Evolutionary conservation across 2,888 invertebrate species (phyloP).

Genomic region (Adelognathus sp.): DNA sequence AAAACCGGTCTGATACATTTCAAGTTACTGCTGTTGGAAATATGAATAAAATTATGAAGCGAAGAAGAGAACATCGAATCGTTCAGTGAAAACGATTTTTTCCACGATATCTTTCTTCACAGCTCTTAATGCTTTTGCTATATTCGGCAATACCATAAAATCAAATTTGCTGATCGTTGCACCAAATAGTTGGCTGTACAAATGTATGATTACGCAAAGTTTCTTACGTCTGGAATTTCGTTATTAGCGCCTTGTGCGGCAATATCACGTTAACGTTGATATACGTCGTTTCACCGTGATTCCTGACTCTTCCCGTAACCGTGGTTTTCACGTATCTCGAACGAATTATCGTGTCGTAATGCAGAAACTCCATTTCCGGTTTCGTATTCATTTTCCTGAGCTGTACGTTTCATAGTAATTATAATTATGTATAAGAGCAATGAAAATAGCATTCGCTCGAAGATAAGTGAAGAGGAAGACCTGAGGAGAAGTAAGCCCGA

Average conservation of each 20-base stretch:
- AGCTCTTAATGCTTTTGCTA: no score
- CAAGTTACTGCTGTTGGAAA: no score
- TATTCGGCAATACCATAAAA: no score
- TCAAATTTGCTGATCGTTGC: no score
- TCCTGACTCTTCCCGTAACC: slow-evolving; percentile 13
- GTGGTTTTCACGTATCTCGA: slow-evolving; percentile 43
- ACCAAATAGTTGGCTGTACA: no score
- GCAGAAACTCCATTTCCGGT: slow-evolving; percentile 30
- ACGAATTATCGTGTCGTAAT: slow-evolving; percentile 31
- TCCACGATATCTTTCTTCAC: no score
- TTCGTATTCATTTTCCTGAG: neutral
- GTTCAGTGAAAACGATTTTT: neutral
- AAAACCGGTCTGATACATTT: no score
- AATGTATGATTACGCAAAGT: neutral
- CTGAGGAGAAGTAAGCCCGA: no score
- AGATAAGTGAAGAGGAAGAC: no score
- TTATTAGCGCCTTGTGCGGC: slow-evolving; percentile 28
- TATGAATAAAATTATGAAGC: no score
- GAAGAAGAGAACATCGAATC: neutral
- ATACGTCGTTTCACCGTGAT: neutral
- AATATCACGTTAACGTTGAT: slow-evolving; percentile 39
- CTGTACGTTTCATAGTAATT: neutral
- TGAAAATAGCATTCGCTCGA: no score
- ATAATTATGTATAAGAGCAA: neutral
- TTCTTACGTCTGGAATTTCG: slow-evolving; percentile 26